Percentiles rank a stretch among this genome's conserved stretches.
These are phyloP conservation scores for Rhynchonema sp. DNA, from an alignment of 2,888 invertebrate genomes.

Conservation along the genomic window DNA sequence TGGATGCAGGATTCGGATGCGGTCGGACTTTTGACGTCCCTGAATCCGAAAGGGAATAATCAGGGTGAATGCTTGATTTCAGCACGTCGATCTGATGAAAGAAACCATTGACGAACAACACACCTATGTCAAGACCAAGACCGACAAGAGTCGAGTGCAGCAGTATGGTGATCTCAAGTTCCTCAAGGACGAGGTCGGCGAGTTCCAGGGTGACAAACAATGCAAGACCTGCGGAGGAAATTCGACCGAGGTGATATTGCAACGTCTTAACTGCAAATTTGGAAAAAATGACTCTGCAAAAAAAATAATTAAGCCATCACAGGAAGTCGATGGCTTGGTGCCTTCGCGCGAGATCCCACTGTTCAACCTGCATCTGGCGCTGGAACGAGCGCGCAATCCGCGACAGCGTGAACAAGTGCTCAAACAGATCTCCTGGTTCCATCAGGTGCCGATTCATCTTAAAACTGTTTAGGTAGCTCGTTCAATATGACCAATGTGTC, in stretches of 20 bases:
- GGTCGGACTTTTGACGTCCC: too few species aligned
- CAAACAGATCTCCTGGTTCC: constrained; percentile 7
- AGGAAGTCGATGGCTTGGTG: constrained; percentile 19
- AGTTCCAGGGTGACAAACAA: constrained; percentile 27
- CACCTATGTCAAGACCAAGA: constrained; percentile 36
- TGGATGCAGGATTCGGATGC: constrained; percentile 44
- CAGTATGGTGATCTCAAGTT: constrained; percentile 38
- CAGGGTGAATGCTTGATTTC: constrained; percentile 1
- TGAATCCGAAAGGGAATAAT: too few species aligned
- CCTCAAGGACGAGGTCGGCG: constrained; percentile 21
- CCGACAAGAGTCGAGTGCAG: constrained; percentile 41
- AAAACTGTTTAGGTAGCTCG: too few species aligned
- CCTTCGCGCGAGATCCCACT: constrained; percentile 28
- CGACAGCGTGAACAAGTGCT: constrained; percentile 7
- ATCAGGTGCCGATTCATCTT: too few species aligned
- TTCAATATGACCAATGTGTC: too few species aligned
- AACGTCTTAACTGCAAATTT: neutral
- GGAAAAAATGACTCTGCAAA: neutral
- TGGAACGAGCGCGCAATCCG: constrained; percentile 12
- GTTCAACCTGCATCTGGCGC: constrained; percentile 17
- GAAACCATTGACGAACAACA: constrained; percentile 39
- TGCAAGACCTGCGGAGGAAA: neutral
- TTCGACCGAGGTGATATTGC: neutral
- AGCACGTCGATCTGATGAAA: constrained; percentile 32
- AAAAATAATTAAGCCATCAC: neutral